Conservation (phyloP, 23 tunicate species). For the Botrylloides violaceus region DNA sequence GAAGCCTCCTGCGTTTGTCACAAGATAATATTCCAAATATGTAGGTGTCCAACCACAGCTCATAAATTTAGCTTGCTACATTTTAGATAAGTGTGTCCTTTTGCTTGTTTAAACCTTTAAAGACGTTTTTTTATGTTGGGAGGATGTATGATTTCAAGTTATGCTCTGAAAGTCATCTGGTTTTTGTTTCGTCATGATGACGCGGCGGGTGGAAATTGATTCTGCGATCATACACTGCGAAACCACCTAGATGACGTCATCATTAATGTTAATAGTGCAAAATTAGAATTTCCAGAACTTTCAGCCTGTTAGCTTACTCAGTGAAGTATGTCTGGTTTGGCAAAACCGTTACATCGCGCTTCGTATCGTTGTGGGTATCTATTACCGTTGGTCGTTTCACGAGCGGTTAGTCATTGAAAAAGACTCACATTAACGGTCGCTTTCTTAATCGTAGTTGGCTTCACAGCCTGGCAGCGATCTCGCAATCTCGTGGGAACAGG, state of each 20-base stretch:
- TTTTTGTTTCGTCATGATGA: background rate
- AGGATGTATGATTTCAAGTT: no score
- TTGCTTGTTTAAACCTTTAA: no score
- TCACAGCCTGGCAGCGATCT: no score
- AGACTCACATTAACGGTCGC: background rate
- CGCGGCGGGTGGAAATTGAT: background rate
- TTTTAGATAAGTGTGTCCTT: no score
- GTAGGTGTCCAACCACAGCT: no score
- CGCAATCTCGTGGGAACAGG: conserved; percentile 1
- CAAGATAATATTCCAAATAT: no score
- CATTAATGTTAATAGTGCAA: background rate
- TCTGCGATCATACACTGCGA: background rate
- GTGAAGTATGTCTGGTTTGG: background rate
- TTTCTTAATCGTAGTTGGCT: background rate
- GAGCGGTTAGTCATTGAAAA: background rate
- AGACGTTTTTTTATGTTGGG: no score
- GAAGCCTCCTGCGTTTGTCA: no score
- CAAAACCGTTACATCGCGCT: background rate
- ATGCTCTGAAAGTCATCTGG: background rate
- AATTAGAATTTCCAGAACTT: background rate
- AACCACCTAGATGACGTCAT: background rate
- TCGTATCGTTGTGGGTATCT: background rate
- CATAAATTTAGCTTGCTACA: no score
- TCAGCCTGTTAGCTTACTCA: background rate
- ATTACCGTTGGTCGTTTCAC: background rate